These are phyloP conservation scores for Crematogaster levior DNA, from an alignment of 2,888 invertebrate genomes.

Conservation along the genomic window DNA sequence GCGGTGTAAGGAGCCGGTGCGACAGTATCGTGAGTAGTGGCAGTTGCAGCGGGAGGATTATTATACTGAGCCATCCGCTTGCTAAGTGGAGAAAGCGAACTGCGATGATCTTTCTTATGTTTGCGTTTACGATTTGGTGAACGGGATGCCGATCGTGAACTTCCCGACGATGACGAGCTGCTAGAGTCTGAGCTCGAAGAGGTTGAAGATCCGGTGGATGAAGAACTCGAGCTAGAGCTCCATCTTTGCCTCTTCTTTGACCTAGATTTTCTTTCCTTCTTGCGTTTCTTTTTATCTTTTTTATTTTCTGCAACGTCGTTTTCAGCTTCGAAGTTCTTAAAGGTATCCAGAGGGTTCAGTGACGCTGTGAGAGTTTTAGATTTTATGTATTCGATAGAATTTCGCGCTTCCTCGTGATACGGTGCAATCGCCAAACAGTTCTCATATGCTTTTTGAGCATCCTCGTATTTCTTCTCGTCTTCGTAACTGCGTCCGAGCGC, in stretches of 20 bases:
- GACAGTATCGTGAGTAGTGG: slow-evolving; percentile 86
- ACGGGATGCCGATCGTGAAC: slow-evolving; percentile 82
- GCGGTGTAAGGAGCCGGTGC: slow-evolving; percentile 85
- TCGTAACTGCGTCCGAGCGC: slow-evolving; percentile 96
- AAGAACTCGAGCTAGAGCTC: slow-evolving; percentile 89
- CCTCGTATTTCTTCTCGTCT: slow-evolving; percentile 94
- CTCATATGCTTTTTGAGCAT: slow-evolving; percentile 94
- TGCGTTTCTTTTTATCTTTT: slow-evolving; percentile 85
- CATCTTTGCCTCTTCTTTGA: slow-evolving; percentile 84
- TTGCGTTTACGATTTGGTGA: slow-evolving; percentile 80
- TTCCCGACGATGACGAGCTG: slow-evolving; percentile 87
- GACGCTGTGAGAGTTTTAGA: slow-evolving; percentile 87
- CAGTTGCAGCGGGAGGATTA: slow-evolving; percentile 88
- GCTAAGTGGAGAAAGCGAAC: slow-evolving; percentile 93
- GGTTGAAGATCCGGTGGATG: slow-evolving; percentile 89
- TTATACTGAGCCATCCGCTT: slow-evolving; percentile 94
- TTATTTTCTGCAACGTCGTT: slow-evolving; percentile 81
- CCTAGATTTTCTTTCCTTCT: slow-evolving; percentile 85
- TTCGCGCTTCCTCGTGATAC: slow-evolving; percentile 94
- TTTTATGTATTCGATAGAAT: slow-evolving; percentile 93
- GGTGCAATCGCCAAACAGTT: slow-evolving; percentile 94
- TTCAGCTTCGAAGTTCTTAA: slow-evolving; percentile 83
- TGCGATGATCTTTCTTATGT: slow-evolving; percentile 88
- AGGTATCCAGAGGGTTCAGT: slow-evolving; percentile 81
- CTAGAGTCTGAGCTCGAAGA: slow-evolving; percentile 88